Evolutionary conservation across 2,797 vertebrate genomes (phyloP), one percentile per base, ranked within the genome.

Genomic region (Bradypodion pumilum): DNA sequence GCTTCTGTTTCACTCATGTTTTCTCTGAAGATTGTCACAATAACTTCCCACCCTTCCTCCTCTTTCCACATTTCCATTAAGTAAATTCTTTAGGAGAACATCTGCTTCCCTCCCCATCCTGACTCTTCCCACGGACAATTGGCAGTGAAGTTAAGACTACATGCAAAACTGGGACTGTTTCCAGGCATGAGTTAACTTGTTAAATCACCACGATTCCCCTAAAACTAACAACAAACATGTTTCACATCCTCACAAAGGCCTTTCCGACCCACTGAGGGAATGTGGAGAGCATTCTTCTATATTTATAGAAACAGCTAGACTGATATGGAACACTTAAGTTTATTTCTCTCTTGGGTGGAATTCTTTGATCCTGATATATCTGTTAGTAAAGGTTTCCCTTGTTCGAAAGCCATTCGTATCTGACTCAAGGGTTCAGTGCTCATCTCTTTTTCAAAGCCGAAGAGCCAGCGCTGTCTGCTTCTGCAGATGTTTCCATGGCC

Each of bases 141-240:
- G 98, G 98, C 98, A 98, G 96, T 95, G 96, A 95, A 96, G 94
- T 94, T 94, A 95, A 97, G 97, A 97, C 97, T 96, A 97, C 97
- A 98, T 98, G 97, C 97, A 98, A 98, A 97, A 96, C 97, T 98
- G 97, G 97, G 96, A 98, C 97, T 96, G 97, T 96, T 97, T 97
- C 97, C 97, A 97, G 96, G 94, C 96, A 95, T 95, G 97, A 98
- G 97, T 97, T 77, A 98, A 98, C 97, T 98, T 98, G 97, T 99
- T 97, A 98, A 98, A 97, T 98, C 98, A 96, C 98, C 96, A 96
- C 96, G 96, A 97, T 98, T 98, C 98, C 97, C 97, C 97, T 97
- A 97, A 97, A 97, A 97, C 94, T 96, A 96, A 96, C 96, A 96
- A 95, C 96, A 96, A 97, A 96, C 94, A 96, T 95, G 96, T 95